Percentiles rank a stretch among this genome's conserved stretches.
These are phyloP conservation scores for Pachyrhynchus sulphureomaculatus DNA, from an alignment of 1,140 invertebrate genomes.

Conservation along the genomic window DNA sequence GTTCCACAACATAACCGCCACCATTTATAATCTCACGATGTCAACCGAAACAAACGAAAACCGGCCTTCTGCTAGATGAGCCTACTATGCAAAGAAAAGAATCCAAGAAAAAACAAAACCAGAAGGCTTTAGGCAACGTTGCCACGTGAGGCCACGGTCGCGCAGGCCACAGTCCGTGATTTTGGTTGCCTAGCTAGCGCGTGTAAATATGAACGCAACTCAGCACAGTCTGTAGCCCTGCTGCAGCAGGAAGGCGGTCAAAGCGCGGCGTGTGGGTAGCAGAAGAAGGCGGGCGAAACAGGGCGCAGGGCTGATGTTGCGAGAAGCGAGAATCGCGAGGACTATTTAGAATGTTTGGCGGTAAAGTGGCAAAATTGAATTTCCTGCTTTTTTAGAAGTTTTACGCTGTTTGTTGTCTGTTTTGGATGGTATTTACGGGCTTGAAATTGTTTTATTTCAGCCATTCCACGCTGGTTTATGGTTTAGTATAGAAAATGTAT, in stretches of 20 bases:
- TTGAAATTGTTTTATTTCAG: too few relatives aligned
- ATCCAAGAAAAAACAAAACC: constrained; percentile 2
- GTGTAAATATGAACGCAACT: constrained; percentile 6
- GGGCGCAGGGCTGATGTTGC: constrained; percentile 22
- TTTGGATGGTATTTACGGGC: too few relatives aligned
- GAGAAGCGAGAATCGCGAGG: not conserved
- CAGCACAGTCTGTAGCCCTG: constrained; percentile 18
- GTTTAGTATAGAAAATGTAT: not conserved
- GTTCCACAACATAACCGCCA: not conserved
- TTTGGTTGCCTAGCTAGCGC: constrained; percentile 3
- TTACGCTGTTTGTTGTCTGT: too few relatives aligned
- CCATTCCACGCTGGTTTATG: not conserved
- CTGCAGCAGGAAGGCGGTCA: constrained; percentile 22
- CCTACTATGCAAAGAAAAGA: constrained; percentile 11
- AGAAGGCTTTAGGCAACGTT: constrained; percentile 18
- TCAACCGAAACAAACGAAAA: constrained; percentile 13
- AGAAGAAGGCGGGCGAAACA: constrained; percentile 23
- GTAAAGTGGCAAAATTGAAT: not conserved
- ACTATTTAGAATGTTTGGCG: constrained; percentile 7
- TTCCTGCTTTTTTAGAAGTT: not conserved
- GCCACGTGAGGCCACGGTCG: constrained; percentile 14
- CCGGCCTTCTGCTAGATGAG: constrained; percentile 2
- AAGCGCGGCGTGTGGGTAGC: constrained; percentile 18
- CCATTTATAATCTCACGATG: not conserved
- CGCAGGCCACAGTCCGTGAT: constrained; percentile 3